A percentile compares a stretch with the other conserved stretches of the same genome.
phyloP scores from a whole-genome alignment of 1,140 invertebrate genomes.

The Drosophila bipectinata region DNA sequence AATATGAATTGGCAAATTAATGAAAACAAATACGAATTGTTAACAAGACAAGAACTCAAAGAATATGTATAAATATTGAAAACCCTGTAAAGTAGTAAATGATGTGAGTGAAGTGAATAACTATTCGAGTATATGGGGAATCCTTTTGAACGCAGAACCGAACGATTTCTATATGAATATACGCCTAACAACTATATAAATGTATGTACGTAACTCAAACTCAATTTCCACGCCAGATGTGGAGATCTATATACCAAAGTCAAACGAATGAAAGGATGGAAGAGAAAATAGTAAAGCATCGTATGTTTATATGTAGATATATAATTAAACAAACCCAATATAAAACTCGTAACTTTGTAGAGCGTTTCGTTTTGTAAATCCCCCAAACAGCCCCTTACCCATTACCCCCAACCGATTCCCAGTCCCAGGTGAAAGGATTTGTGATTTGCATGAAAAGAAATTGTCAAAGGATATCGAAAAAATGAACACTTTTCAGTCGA shows the following conservation, averaged over 20 bases:
- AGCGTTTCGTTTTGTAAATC: conserved; percentile 76
- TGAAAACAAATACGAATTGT: conserved; percentile 58
- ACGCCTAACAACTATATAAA: conserved; percentile 63
- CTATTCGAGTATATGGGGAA: conserved; percentile 27
- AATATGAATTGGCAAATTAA: conserved; percentile 40
- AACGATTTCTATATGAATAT: conserved; percentile 49
- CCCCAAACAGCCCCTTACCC: conserved; percentile 3
- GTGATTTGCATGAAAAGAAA: conserved; percentile 43
- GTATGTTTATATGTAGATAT: conserved; percentile 81
- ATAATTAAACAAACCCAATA: conserved; percentile 67
- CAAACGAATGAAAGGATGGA: conserved; percentile 52
- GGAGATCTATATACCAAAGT: conserved; percentile 82
- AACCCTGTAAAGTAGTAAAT: conserved; percentile 68
- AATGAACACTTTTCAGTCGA: conserved; percentile 15
- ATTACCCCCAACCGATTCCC: conserved; percentile 4
- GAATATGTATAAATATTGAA: conserved; percentile 49
- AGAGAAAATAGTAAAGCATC: conserved; percentile 53
- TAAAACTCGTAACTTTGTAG: conserved; percentile 70
- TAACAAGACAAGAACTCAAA: conserved; percentile 50
- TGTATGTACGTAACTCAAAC: conserved; percentile 78
- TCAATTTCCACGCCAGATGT: conserved; percentile 71
- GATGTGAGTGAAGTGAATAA: conserved; percentile 33
- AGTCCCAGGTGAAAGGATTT: conserved; percentile 38
- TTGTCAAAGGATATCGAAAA: conserved; percentile 46
- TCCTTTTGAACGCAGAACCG: conserved; percentile 34